These are phyloP conservation scores for Strongylocentrotus purpuratus DNA, from an alignment of 35 echinoderm and acorn worm species.

Conservation along the genomic window DNA sequence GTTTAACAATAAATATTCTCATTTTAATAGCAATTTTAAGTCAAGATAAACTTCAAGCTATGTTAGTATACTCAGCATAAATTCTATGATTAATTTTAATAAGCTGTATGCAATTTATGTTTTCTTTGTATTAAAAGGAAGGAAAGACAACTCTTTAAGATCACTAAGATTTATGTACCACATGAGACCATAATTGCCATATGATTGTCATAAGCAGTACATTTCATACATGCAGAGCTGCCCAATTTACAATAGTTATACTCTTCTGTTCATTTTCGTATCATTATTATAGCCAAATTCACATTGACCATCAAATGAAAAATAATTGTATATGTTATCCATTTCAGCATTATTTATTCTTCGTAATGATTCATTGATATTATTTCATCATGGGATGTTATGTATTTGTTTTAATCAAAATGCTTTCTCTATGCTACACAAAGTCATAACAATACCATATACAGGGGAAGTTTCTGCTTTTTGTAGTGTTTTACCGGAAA, in stretches of 20 bases:
- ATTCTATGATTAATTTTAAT: too few species aligned
- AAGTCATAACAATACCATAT: neutral
- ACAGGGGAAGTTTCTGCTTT: too few species aligned
- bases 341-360: neutral
- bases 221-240: neutral
- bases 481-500: too few species aligned
- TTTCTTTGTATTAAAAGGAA: too few species aligned
- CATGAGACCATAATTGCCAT: neutral
- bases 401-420: neutral
- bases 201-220: neutral
- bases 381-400: neutral
- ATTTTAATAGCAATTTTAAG: too few species aligned
- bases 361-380: neutral
- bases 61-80: too few species aligned
- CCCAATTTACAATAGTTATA: neutral
- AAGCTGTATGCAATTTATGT: too few species aligned
- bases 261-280: neutral
- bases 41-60: too few species aligned
- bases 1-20: too few species aligned
- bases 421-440: neutral
- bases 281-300: neutral
- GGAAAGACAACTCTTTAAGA: too few species aligned
- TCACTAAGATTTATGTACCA: neutral
- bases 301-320: neutral
- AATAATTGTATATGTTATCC: neutral